These are phyloP conservation scores for Thecocarcelia acutangulata DNA, from an alignment of 2,888 invertebrate genomes.

Conservation along the genomic window DNA sequence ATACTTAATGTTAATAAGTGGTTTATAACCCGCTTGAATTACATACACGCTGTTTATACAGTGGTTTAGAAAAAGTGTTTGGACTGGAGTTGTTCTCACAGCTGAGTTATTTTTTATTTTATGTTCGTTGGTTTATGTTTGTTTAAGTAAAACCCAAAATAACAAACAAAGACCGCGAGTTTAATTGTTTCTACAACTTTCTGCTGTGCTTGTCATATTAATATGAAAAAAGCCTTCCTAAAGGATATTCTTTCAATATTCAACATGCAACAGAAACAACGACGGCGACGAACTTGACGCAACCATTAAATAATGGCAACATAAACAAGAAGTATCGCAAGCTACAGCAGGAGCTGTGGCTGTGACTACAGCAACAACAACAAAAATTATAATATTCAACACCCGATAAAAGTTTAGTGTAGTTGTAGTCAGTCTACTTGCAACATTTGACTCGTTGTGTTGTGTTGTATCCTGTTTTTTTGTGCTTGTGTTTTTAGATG, in stretches of 20 bases:
- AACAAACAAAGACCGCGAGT: too few relatives aligned
- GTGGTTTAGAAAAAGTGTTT: too few relatives aligned
- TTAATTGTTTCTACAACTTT: conserved; percentile 14
- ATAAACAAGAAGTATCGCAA: not conserved
- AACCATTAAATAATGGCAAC: conserved; percentile 23
- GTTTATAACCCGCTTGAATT: too few relatives aligned
- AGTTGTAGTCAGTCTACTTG: conserved; percentile 74
- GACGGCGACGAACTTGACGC: conserved; percentile 34
- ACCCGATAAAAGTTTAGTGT: conserved; percentile 57
- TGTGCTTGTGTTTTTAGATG: not conserved
- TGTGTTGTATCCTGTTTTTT: conserved; percentile 71
- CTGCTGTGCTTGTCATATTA: not conserved
- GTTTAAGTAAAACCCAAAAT: too few relatives aligned
- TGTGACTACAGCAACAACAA: conserved; percentile 25
- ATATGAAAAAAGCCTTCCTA: conserved; percentile 56
- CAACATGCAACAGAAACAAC: conserved; percentile 15
- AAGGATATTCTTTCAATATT: conserved; percentile 73
- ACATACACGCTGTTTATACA: too few relatives aligned
- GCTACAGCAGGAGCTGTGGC: conserved; percentile 6
- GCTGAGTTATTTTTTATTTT: too few relatives aligned
- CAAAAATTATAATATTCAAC: conserved; percentile 58
- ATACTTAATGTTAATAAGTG: too few relatives aligned
- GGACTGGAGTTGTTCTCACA: too few relatives aligned
- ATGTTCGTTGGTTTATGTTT: too few relatives aligned
- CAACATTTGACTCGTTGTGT: conserved; percentile 78